A percentile compares a stretch with the other conserved stretches of the same genome.
Evolutionary conservation across 2,113 vertebrate species (phyloP).

Genomic region (Rhegmatorhina hoffmannsi): DNA sequence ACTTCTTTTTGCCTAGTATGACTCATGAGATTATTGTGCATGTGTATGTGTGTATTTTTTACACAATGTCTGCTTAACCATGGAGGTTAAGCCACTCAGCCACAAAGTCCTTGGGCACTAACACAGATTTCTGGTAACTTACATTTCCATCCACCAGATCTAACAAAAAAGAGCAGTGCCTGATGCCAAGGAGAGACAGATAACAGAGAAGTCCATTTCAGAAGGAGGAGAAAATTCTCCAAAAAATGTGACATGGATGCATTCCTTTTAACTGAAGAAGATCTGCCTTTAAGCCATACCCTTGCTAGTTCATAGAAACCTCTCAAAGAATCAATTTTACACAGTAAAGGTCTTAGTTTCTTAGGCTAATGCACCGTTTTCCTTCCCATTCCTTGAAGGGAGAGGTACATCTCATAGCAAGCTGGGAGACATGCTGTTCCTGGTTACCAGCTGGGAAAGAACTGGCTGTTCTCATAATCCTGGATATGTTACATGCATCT

Average conservation of each 20-base stretch:
- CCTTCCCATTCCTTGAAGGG: neutral
- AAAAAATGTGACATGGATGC: accelerated
- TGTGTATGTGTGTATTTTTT: neutral
- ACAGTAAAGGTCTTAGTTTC: neutral
- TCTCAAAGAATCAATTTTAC: neutral
- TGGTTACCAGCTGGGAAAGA: neutral
- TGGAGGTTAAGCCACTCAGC: neutral
- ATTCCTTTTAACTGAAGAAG: neutral
- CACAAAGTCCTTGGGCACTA: neutral
- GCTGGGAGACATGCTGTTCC: neutral
- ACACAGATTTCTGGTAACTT: neutral
- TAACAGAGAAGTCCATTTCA: neutral
- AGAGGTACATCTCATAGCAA: neutral
- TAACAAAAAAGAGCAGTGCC: neutral
- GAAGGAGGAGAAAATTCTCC: neutral
- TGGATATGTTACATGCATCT: neutral
- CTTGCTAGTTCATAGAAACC: neutral
- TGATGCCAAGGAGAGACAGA: neutral
- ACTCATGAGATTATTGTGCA: neutral
- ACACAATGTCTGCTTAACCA: neutral
- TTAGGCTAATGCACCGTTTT: neutral
- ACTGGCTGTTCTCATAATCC: neutral
- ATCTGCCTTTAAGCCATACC: neutral
- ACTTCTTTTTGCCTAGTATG: neutral
- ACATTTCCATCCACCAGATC: neutral